phyloP scores from a whole-genome alignment of 2,888 invertebrate species.

The Hirtodrosophila duncani region DNA sequence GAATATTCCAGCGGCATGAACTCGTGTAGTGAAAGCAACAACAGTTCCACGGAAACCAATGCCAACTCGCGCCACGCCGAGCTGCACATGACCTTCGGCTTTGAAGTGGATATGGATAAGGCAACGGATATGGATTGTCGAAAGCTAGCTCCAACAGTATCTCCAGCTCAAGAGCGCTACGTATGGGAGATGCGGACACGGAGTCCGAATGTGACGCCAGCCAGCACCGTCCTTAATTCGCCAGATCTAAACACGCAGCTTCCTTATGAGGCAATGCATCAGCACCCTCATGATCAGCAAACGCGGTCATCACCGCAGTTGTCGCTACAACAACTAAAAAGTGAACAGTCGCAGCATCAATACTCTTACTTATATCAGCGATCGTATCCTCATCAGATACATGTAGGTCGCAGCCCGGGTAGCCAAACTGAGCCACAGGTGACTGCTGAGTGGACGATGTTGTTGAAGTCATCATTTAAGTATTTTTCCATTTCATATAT shows the following conservation, averaged over 20 bases:
- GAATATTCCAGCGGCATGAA: conserved; percentile 35
- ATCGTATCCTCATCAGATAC: conserved; percentile 74
- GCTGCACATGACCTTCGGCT: conserved; percentile 42
- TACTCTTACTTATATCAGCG: conserved; percentile 51
- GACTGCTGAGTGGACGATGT: neutral
- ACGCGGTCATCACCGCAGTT: conserved; percentile 28
- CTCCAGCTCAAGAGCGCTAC: conserved; percentile 77
- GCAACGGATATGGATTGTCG: neutral
- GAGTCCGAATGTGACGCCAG: conserved; percentile 77
- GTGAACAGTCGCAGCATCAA: conserved; percentile 25
- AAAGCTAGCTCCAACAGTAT: conserved; percentile 33
- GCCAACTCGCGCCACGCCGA: conserved; percentile 24
- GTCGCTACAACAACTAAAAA: conserved; percentile 16
- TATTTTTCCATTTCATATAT: neutral
- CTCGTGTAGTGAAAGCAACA: conserved; percentile 58
- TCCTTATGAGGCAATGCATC: conserved; percentile 69
- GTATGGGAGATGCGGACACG: conserved; percentile 78
- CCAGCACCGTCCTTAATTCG: conserved; percentile 77
- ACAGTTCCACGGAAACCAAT: conserved; percentile 53
- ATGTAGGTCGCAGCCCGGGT: conserved; percentile 77
- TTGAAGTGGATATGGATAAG: neutral
- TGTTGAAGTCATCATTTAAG: neutral
- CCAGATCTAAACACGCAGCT: conserved; percentile 76
- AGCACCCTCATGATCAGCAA: neutral
- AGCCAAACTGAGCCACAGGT: conserved; percentile 73